Conservation (phyloP, 2,113 vertebrate genomes). For the Ranitomeya imitator region DNA sequence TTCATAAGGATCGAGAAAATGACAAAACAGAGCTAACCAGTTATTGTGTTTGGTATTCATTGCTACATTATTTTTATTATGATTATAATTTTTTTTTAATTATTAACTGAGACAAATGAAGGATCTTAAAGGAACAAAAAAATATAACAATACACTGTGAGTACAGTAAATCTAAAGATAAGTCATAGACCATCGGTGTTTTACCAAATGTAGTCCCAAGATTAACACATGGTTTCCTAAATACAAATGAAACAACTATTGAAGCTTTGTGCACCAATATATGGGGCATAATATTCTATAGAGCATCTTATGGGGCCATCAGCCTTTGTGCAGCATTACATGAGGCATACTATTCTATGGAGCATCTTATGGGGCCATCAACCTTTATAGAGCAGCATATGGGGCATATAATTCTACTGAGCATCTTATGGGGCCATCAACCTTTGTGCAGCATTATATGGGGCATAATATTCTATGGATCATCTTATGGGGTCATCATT, state of each 20-base stretch:
- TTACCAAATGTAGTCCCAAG: neutral
- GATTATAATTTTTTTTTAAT: neutral
- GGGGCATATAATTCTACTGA: no score
- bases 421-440: no score
- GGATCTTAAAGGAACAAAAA: neutral
- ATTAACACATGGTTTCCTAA: neutral
- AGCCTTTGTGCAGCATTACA: no score
- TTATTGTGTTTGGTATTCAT: neutral
- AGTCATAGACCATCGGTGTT: neutral
- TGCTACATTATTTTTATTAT: neutral
- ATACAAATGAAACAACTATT: neutral
- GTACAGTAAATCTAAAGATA: neutral
- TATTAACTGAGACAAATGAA: neutral
- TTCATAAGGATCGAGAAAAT: constrained; percentile 59
- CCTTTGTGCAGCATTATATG: no score
- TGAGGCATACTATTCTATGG: no score
- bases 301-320: no score
- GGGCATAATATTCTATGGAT: no score
- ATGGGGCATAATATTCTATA: no score
- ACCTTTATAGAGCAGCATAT: no score
- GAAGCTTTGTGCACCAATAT: no score
- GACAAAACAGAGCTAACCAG: neutral
- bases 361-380: no score
- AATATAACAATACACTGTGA: neutral
- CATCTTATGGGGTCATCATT: no score